A percentile compares a stretch with the other conserved stretches of the same genome.
phyloP scores from a whole-genome alignment of 2,113 vertebrate genomes.

The Physeter macrocephalus region DNA sequence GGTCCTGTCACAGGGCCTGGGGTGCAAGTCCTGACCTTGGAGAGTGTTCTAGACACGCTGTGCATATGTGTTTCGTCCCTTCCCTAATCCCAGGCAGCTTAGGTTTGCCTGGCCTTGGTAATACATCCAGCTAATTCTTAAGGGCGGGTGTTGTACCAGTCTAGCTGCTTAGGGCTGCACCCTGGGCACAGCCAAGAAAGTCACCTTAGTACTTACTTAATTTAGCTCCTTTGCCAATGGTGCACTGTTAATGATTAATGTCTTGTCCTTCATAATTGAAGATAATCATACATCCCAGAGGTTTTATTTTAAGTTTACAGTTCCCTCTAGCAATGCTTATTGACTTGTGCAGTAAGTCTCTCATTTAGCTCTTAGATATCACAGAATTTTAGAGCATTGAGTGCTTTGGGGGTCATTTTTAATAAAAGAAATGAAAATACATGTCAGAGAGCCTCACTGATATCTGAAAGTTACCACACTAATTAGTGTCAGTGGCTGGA shows the following conservation, averaged over 20 bases:
- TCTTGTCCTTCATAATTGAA: conserved; percentile 2
- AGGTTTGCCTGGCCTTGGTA: neutral
- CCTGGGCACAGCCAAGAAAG: conserved; percentile 15
- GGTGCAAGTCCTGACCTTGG: neutral
- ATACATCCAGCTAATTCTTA: neutral
- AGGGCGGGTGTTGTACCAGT: neutral
- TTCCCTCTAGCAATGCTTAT: neutral
- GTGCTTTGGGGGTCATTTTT: neutral
- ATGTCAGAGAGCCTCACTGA: neutral
- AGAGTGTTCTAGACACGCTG: neutral
- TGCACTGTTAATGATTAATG: conserved; percentile 48
- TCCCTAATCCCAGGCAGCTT: neutral
- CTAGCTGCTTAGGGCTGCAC: neutral
- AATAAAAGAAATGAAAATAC: conserved; percentile 12
- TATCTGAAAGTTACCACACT: neutral
- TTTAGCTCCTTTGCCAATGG: conserved; percentile 28
- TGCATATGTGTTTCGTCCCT: neutral
- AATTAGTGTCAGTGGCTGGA: neutral
- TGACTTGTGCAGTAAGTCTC: neutral
- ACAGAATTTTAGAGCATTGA: neutral
- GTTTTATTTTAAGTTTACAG: conserved; percentile 15
- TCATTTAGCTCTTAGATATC: neutral
- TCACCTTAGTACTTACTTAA: conserved; percentile 25
- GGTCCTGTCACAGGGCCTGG: neutral
- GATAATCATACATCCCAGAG: neutral